These are phyloP conservation scores for Henricia sp. DNA, from an alignment of 53 echinoderm and acorn worm species.

Conservation along the genomic window DNA sequence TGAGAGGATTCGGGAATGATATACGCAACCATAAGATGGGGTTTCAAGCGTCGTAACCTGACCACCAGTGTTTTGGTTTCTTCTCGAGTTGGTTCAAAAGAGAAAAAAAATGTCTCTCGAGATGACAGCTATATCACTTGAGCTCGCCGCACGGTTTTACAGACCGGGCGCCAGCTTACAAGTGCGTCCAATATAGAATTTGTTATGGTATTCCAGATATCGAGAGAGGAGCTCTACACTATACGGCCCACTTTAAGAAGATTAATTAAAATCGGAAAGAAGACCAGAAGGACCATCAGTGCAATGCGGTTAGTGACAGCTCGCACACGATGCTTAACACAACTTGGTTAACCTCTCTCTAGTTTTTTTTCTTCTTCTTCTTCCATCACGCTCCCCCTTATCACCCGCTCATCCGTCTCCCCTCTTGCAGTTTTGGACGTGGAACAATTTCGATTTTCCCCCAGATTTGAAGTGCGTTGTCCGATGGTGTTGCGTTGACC, in stretches of 20 bases:
- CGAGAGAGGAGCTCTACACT: neutral
- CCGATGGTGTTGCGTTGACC: slow-evolving; percentile 15
- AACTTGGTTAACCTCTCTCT: neutral
- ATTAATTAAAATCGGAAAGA: slow-evolving; percentile 48
- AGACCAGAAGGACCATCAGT: neutral
- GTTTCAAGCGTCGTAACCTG: neutral
- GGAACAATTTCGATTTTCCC: neutral
- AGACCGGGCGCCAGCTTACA: slow-evolving; percentile 28
- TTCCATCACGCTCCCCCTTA: too few species aligned
- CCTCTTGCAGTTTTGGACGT: neutral
- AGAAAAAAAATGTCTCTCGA: slow-evolving; percentile 12
- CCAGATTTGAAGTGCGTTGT: slow-evolving; percentile 27
- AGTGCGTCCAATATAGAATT: slow-evolving; percentile 27
- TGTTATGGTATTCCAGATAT: slow-evolving; percentile 36
- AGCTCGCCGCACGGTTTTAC: slow-evolving; percentile 20
- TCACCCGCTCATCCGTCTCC: neutral
- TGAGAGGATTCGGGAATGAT: neutral
- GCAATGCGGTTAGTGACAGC: slow-evolving; percentile 8
- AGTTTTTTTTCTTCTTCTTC: neutral
- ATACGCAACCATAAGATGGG: neutral
- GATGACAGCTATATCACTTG: slow-evolving; percentile 39
- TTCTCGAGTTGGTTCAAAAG: neutral
- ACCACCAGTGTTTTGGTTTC: slow-evolving; percentile 28
- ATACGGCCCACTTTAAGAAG: slow-evolving; percentile 51
- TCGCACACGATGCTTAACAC: slow-evolving; percentile 32